Conservation (phyloP, 2,797 vertebrate species). For the Sebastes paucispinis region DNA sequence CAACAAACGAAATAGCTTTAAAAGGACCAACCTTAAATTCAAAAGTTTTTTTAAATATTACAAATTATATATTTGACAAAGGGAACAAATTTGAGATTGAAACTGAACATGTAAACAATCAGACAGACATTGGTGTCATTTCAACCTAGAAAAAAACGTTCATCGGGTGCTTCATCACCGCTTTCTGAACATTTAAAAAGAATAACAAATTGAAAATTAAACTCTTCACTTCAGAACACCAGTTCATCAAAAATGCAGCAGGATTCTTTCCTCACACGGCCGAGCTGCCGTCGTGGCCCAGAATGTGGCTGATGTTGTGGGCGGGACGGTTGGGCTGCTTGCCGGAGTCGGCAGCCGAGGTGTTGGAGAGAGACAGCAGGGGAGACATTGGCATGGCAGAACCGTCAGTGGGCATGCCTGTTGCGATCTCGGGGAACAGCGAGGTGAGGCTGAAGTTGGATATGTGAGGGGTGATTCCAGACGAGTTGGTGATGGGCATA, state of each 20-base stretch:
- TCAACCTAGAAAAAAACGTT: neutral
- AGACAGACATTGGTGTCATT: neutral
- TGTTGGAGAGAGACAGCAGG: conserved; percentile 93
- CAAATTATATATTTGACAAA: conserved; percentile 39
- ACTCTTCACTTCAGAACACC: conserved; percentile 1
- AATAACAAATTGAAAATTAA: neutral
- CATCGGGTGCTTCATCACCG: conserved; percentile 2
- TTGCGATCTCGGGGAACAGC: conserved; percentile 96
- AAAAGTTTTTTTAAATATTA: conserved; percentile 26
- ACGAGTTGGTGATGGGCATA: conserved; percentile 94
- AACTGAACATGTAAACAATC: conserved; percentile 54
- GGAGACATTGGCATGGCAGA: conserved; percentile 96
- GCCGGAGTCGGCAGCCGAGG: conserved; percentile 90
- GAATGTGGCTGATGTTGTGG: conserved; percentile 99
- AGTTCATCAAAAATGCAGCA: conserved; percentile 28
- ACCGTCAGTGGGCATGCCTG: conserved; percentile 93
- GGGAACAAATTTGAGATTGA: conserved; percentile 7
- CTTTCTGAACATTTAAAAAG: conserved; percentile 9
- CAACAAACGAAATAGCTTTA: conserved; percentile 35
- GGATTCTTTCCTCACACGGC: conserved; percentile 82
- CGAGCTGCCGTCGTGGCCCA: conserved; percentile 97
- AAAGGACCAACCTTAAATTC: conserved; percentile 1
- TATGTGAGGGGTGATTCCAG: conserved; percentile 90
- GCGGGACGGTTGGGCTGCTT: conserved; percentile 97
- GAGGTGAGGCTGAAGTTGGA: conserved; percentile 98